phyloP scores from a whole-genome alignment of 1,140 invertebrate genomes.

The Drosophila yakuba region DNA sequence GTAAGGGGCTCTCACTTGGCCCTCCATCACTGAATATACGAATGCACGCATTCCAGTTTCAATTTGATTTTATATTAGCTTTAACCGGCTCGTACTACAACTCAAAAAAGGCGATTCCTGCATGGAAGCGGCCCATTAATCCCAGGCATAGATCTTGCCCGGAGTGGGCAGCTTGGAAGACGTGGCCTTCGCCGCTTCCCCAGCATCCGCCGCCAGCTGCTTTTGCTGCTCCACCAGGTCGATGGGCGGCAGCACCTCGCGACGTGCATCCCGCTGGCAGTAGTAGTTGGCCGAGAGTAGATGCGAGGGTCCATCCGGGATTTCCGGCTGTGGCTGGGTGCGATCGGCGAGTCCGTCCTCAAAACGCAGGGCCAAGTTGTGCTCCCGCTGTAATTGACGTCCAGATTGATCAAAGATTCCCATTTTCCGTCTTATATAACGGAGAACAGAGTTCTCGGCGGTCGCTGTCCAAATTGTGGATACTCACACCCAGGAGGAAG shows the following conservation, averaged over 20 bases:
- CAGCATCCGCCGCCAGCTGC: constrained; percentile 41
- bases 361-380: constrained; percentile 88
- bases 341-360: constrained; percentile 87
- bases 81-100: constrained; percentile 38
- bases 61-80: constrained; percentile 56
- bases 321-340: constrained; percentile 90
- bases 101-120: constrained; percentile 16
- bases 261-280: constrained; percentile 90
- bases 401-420: neutral
- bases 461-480: neutral
- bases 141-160: constrained; percentile 86
- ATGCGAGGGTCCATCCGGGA: constrained; percentile 91
- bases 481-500: constrained; percentile 87
- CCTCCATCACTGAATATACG: constrained; percentile 1
- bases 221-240: constrained; percentile 85
- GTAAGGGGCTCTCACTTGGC: neutral
- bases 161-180: constrained; percentile 85
- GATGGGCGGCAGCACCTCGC: constrained; percentile 89
- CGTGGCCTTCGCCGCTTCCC: constrained; percentile 34
- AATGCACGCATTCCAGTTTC: constrained; percentile 2
- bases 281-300: constrained; percentile 92
- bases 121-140: constrained; percentile 60
- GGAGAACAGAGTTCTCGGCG: neutral
- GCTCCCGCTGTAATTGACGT: constrained; percentile 85
- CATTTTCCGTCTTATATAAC: constrained; percentile 64